Evolutionary conservation across 2,888 invertebrate genomes (phyloP), one percentile per base, ranked within the genome.

Genomic region (Fissipunctia ypsillon): DNA sequence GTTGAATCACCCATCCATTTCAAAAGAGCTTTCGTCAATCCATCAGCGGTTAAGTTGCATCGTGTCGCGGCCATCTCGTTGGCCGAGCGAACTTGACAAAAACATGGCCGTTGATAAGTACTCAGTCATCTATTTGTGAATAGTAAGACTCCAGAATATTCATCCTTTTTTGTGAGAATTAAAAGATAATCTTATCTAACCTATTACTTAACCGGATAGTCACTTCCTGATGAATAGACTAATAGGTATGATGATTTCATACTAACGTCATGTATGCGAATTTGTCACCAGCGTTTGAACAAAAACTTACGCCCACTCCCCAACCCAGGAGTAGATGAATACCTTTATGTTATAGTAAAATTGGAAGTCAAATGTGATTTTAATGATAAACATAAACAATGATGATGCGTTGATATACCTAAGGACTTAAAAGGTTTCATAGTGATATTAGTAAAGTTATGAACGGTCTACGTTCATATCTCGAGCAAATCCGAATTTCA

Each of bases 1-100:
- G 90, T 89, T 91, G 91, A 93, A 87, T 92, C 91, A 93, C 89
- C 86, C 79, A 83, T 78, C 80, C 86, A 87, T 90, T 91, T 93
- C 87, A 90, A 90, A 90, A 88, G 86, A 88, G 88, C 91, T 92
- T 91, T 92, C 91, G 90, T 90, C 89, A 87, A 89, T 90, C 89
- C 86, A 88, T 92, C 90, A 89, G 87, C 78, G 73, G 61, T 19
- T 82, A 80, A 69, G 63, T 61, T 45, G 48, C 64, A 76, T 84
- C 64, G 43, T 68, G 56, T 56, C 69, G 41, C 57, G 52, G 45
- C n/a, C 50, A 67, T 59, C n/a, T 43, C 19, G 43, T 66, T 66
- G 74, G 48, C 19, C 2, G 3, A 63, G 61, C 16, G 31, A 69
- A 57, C 28, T 63, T 57, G 28, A 63, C 69, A 76, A 76, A 76